Conservation (phyloP, 92 coral and sea anemone genomes). For the Umimayanthus kanabou region DNA sequence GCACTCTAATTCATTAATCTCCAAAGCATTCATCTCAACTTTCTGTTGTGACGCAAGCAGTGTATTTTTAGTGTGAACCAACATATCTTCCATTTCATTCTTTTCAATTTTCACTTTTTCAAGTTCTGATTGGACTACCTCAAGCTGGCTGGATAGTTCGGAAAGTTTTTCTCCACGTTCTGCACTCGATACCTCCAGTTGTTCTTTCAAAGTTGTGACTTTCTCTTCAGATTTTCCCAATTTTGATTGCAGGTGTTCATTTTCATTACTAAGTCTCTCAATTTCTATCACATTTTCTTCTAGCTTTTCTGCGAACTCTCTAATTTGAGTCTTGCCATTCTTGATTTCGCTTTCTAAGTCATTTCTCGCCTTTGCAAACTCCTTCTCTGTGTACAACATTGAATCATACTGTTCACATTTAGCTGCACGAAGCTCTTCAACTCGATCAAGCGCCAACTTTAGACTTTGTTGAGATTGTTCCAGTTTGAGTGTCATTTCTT, state of each 20-base stretch:
- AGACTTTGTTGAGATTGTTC: constrained; percentile 44
- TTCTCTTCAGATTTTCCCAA: constrained; percentile 30
- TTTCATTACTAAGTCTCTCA: constrained; percentile 41
- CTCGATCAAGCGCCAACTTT: constrained; percentile 47
- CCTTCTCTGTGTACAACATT: constrained; percentile 60
- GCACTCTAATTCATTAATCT: constrained; percentile 37
- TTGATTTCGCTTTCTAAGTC: constrained; percentile 57
- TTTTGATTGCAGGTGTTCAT: constrained; percentile 22
- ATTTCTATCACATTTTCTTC: constrained; percentile 28
- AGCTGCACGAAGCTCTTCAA: constrained; percentile 57
- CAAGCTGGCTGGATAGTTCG: constrained; percentile 53
- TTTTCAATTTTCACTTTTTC: constrained; percentile 49
- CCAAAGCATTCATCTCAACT: constrained; percentile 38
- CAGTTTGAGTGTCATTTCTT: constrained; percentile 9
- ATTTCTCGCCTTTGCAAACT: constrained; percentile 43
- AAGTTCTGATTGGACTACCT: constrained; percentile 44
- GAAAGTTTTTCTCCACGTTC: constrained; percentile 29
- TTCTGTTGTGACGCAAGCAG: constrained; percentile 53
- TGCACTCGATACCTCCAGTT: background rate
- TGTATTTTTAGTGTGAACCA: constrained; percentile 59
- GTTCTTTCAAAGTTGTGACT: constrained; percentile 15
- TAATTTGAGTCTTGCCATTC: constrained; percentile 19
- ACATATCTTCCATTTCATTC: constrained; percentile 50
- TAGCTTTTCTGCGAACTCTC: constrained; percentile 31
- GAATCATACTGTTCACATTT: constrained; percentile 55